Conservation (phyloP, 2,797 vertebrate species). For the Peromyscus attwateri region DNA sequence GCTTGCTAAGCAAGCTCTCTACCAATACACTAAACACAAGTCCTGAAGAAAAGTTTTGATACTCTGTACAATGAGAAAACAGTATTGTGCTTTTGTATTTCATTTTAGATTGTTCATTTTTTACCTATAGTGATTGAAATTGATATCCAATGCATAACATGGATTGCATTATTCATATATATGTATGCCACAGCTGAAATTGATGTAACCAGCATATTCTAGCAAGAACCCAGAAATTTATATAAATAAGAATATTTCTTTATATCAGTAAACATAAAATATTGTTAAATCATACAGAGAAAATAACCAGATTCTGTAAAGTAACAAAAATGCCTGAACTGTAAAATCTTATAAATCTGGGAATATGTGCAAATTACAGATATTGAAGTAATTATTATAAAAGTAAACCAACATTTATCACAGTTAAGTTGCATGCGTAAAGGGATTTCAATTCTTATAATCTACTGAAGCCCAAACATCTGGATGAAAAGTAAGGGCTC, state of each 20-base stretch:
- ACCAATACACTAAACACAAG: too few species aligned
- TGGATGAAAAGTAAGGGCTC: constrained; percentile 19
- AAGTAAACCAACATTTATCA: constrained; percentile 20
- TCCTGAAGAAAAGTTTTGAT: not conserved
- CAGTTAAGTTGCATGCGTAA: not conserved
- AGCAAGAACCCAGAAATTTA: not conserved
- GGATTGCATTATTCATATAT: not conserved
- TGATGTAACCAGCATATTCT: not conserved
- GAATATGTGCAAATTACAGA: constrained; percentile 47
- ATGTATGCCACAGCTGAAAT: not conserved
- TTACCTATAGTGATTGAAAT: not conserved
- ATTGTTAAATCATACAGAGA: not conserved
- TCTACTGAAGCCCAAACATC: not conserved
- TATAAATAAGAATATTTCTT: constrained; percentile 12
- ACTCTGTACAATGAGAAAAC: not conserved
- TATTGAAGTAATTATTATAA: constrained; percentile 57
- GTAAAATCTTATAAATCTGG: not conserved
- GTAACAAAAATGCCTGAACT: not conserved
- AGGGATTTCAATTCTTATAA: constrained; percentile 24
- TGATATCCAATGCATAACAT: not conserved
- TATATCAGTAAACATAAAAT: not conserved
- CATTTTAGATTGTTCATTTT: constrained; percentile 4
- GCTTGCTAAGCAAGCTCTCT: not conserved
- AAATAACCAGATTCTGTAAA: not conserved
- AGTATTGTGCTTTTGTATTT: not conserved